phyloP scores from a whole-genome alignment of 2,797 vertebrate genomes.

The Mergus octosetaceus region DNA sequence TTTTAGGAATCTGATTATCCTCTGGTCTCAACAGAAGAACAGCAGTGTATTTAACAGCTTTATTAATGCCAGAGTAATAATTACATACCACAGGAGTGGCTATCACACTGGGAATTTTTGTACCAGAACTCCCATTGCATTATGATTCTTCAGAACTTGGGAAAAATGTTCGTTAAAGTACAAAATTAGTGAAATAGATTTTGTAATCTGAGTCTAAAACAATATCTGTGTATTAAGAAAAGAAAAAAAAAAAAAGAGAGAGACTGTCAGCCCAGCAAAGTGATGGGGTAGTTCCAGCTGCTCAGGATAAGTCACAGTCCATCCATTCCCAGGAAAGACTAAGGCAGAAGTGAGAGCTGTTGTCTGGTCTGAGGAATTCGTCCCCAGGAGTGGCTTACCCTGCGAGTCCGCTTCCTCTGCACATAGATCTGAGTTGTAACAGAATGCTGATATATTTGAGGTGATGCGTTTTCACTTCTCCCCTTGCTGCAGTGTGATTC shows the following conservation, averaged over 20 bases:
- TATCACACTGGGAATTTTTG: background rate
- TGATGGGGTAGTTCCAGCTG: background rate
- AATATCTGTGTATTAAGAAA: rapidly evolving
- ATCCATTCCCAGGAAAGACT: background rate
- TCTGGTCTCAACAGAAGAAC: background rate
- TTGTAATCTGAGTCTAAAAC: background rate
- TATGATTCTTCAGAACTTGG: background rate
- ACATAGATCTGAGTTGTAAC: background rate
- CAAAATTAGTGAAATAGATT: background rate
- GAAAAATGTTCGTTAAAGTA: background rate
- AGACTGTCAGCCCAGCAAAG: background rate
- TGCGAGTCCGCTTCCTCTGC: background rate
- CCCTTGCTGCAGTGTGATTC: background rate
- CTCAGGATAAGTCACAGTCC: background rate
- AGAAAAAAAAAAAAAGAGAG: background rate
- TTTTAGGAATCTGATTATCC: background rate
- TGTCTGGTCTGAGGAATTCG: background rate
- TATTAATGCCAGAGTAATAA: background rate
- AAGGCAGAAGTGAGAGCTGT: background rate
- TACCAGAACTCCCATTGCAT: background rate
- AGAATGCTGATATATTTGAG: background rate
- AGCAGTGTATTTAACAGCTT: background rate
- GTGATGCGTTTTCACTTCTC: background rate
- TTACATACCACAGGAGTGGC: background rate
- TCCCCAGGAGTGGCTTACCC: background rate